Base-by-base conservation (phyloP, 2,888 invertebrate species). In the Epiblema foenella region DNA sequence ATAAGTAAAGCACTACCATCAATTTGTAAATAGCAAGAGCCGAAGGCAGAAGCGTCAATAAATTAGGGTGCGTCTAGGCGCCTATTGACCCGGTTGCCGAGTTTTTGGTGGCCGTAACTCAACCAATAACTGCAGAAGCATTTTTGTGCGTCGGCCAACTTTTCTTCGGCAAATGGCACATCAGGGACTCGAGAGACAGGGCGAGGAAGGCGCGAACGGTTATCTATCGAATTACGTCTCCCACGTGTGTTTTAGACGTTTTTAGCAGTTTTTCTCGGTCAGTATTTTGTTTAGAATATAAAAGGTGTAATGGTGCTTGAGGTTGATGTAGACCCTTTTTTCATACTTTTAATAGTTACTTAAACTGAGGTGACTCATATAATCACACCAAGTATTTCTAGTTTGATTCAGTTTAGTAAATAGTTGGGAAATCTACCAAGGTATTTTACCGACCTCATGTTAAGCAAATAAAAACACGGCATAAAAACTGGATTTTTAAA, bases 11-110 rank as follows among this genome's bases (percentile, higher is more conserved):
- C 63, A 56, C n/a, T n/a, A n/a, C 64, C 58, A 66, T 66, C 70
- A 70, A 66, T 70, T 66, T 70, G 65, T 42, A 70, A 60, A 59
- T 18, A 59, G 62, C 52, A 65, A 66, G 66, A 56, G 66, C 60
- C 71, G 67, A 62, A 67, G 62, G 66, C 60, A 46, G 68, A 60
- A 60, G 74, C 73, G 67, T 68, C 73, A 73, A 79, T 83, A 82
- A 81, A 83, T 79, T 78, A 79, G 77, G 78, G 79, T 78, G 79
- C 75, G 81, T 77, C 84, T 78, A 79, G 81, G 78, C 80, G 81
- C 81, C 85, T 78, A 80, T 80, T 80, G 82, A 78, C 82, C 84
- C 79, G 82, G 76, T 83, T 83, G 79, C 77, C 79, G 77, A 78
- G 78, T 81, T 83, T 66, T 80, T 78, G 77, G 76, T 73, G 77